phyloP scores from a whole-genome alignment of 2,113 vertebrate genomes.

The Hepsetus odoe region DNA sequence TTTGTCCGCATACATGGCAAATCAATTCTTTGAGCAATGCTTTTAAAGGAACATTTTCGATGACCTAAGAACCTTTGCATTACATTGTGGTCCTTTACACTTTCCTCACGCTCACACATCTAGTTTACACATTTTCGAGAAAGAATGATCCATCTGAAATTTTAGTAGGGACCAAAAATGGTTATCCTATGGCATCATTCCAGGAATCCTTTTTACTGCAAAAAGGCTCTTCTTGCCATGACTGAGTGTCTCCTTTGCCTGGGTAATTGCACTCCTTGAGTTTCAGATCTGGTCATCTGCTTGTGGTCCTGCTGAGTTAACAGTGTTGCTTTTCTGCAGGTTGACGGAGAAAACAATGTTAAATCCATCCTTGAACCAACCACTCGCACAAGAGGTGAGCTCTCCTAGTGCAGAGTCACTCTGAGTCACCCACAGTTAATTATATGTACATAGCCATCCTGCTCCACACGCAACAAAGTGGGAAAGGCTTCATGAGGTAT shows the following conservation, averaged over 20 bases:
- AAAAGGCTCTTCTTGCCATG: constrained; percentile 5
- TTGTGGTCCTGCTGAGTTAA: constrained; percentile 21
- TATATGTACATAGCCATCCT: not conserved
- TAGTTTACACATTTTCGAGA: not conserved
- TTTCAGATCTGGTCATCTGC: constrained; percentile 8
- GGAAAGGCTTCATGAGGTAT: not conserved
- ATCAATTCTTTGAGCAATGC: too few species aligned
- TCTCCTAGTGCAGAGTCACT: not conserved
- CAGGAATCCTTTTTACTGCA: too few species aligned
- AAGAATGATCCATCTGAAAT: not conserved
- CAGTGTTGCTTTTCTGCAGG: constrained; percentile 55
- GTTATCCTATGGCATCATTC: not conserved
- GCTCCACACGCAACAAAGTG: not conserved
- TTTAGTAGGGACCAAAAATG: too few species aligned
- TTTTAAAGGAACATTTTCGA: too few species aligned
- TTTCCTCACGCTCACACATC: not conserved
- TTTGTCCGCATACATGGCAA: too few species aligned
- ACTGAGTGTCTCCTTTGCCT: constrained; percentile 14
- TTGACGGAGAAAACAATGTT: constrained; percentile 44
- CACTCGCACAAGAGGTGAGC: constrained; percentile 62
- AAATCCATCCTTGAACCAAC: constrained; percentile 24
- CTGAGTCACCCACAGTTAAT: constrained; percentile 24
- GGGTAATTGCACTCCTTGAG: constrained; percentile 14
- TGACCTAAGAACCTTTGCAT: too few species aligned
- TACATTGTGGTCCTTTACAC: too few species aligned